phyloP scores from a whole-genome alignment of 2,888 invertebrate species.

The Agrypnus murinus region DNA sequence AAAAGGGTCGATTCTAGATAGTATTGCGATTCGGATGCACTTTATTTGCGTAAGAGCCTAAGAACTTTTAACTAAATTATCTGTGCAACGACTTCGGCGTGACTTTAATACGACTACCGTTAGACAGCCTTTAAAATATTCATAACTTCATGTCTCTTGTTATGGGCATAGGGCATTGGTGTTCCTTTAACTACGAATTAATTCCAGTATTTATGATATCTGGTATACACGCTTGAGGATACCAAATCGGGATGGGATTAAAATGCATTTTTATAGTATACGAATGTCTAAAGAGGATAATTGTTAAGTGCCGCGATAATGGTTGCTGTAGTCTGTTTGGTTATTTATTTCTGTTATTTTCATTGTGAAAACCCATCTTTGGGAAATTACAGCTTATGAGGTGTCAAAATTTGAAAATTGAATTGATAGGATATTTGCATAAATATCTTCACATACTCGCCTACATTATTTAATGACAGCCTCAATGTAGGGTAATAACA shows the following conservation, averaged over 20 bases:
- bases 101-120: conserved; percentile 51
- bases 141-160: conserved; percentile 36
- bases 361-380: no score
- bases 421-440: no score
- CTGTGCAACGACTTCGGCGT: conserved; percentile 34
- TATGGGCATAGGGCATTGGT: conserved; percentile 21
- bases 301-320: conserved; percentile 1
- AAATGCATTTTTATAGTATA: background rate
- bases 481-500: no score
- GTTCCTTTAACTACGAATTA: conserved; percentile 20
- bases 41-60: conserved; percentile 33
- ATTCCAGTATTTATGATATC: conserved; percentile 22
- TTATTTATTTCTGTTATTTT: no score
- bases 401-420: no score
- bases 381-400: no score
- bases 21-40: conserved; percentile 19
- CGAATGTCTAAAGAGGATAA: background rate
- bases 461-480: no score
- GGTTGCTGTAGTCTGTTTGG: background rate
- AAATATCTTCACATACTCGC: no score
- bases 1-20: no score
- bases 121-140: conserved; percentile 52
- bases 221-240: background rate
- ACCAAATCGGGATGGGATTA: conserved; percentile 4
- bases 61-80: conserved; percentile 38